phyloP scores from a whole-genome alignment of 2,888 invertebrate genomes.

The Idaea aversata region DNA sequence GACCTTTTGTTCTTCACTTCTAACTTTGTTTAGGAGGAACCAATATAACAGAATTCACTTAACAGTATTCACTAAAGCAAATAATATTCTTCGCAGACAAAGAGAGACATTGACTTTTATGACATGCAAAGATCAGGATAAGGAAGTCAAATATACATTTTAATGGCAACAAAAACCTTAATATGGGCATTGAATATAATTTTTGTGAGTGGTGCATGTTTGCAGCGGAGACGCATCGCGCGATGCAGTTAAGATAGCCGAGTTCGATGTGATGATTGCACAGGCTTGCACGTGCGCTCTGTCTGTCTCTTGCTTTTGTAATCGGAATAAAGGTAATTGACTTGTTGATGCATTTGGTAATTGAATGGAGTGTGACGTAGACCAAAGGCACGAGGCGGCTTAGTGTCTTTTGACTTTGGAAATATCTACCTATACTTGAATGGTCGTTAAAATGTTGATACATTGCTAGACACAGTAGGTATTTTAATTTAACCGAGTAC shows the following conservation, averaged over 20 bases:
- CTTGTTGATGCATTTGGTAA: neutral
- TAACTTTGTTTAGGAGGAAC: neutral
- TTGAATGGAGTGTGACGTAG: neutral
- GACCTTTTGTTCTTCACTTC: neutral
- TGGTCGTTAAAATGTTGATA: too few relatives aligned
- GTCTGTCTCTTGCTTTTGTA: neutral
- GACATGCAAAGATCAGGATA: slow-evolving; percentile 23
- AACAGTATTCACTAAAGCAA: slow-evolving; percentile 4
- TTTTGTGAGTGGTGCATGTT: slow-evolving; percentile 42
- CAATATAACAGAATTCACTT: neutral
- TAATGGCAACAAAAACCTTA: slow-evolving; percentile 23
- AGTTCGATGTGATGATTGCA: slow-evolving; percentile 23
- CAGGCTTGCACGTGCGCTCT: neutral
- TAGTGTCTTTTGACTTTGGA: too few relatives aligned
- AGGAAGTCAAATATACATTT: slow-evolving; percentile 25
- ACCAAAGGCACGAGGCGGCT: too few relatives aligned
- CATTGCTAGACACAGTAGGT: too few relatives aligned
- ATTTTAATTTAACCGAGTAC: too few relatives aligned
- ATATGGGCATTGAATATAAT: slow-evolving; percentile 64
- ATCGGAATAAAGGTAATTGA: neutral
- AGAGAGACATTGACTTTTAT: slow-evolving; percentile 18
- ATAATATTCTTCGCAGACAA: slow-evolving; percentile 16
- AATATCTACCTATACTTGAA: too few relatives aligned
- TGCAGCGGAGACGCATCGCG: slow-evolving; percentile 34
- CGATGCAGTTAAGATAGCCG: slow-evolving; percentile 69